These are phyloP conservation scores for Anguilla pacifica DNA, from an alignment of 2,797 vertebrate genomes.

Conservation along the genomic window DNA sequence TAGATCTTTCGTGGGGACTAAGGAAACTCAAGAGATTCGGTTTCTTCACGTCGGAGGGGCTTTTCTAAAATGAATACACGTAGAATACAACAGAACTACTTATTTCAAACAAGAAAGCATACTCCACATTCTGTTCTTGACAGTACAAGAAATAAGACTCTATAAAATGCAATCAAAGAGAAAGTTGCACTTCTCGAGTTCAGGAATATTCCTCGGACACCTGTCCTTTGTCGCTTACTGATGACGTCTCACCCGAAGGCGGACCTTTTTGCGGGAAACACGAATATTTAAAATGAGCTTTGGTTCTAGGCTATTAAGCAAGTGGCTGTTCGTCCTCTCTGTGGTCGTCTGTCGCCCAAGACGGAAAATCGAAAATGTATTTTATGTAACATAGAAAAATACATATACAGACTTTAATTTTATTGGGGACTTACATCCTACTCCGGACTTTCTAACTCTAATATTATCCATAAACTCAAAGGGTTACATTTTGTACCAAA, in stretches of 20 bases:
- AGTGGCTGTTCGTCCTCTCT: not conserved
- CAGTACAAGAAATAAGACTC: not conserved
- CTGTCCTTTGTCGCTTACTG: slow-evolving; percentile 15
- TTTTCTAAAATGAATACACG: slow-evolving; percentile 1
- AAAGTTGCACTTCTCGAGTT: not conserved
- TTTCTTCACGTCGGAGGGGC: slow-evolving; percentile 13
- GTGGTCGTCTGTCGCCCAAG: not conserved
- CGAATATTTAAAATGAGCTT: not conserved
- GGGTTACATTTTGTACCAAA: not conserved
- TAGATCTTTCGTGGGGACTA: not conserved
- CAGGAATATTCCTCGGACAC: slow-evolving; percentile 10
- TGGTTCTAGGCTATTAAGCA: not conserved
- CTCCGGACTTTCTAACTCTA: not conserved
- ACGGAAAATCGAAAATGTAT: too few relatives aligned
- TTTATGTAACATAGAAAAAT: too few relatives aligned
- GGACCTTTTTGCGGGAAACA: not conserved
- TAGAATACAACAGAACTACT: not conserved
- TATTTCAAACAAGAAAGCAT: not conserved
- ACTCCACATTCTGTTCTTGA: not conserved
- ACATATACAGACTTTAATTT: too few relatives aligned
- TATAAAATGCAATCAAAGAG: not conserved
- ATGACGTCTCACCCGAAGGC: slow-evolving; percentile 12
- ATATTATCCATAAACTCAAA: not conserved
- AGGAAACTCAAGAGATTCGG: not conserved
- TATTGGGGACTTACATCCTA: too few relatives aligned